phyloP scores from a whole-genome alignment of 1,140 invertebrate genomes.

The Platorchestia sp. region DNA sequence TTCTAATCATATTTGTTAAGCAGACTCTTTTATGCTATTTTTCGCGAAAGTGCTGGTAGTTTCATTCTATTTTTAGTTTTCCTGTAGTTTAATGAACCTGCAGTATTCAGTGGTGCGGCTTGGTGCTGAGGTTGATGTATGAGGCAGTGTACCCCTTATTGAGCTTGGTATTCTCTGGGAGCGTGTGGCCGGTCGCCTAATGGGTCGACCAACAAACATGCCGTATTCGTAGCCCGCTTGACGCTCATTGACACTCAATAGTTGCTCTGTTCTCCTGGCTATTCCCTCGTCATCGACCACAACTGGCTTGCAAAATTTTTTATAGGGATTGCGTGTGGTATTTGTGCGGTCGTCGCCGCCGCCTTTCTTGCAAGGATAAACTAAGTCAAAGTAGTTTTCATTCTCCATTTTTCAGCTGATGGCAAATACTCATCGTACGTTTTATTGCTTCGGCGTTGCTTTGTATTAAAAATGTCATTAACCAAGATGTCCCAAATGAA shows the following conservation, averaged over 20 bases:
- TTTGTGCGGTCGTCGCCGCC: background rate
- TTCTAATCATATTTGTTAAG: too few relatives aligned
- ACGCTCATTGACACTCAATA: conserved; percentile 25
- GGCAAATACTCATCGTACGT: background rate
- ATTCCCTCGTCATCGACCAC: background rate
- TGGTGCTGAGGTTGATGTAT: background rate
- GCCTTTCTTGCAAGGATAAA: background rate
- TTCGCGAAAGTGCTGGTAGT: background rate
- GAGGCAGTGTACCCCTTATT: background rate
- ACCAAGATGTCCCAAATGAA: background rate
- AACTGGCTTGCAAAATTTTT: background rate
- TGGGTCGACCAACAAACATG: background rate
- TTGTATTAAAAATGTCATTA: background rate
- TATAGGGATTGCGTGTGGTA: background rate
- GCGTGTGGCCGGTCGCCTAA: background rate
- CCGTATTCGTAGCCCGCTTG: background rate
- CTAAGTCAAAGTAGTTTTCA: background rate
- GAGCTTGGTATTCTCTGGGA: background rate
- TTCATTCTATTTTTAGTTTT: background rate
- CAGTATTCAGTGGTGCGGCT: background rate
- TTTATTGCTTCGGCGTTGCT: background rate
- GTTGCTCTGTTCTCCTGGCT: background rate
- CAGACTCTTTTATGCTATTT: background rate
- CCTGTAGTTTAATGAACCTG: background rate
- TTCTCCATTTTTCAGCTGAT: background rate